phyloP scores from a whole-genome alignment of 2,888 invertebrate genomes.

The Clitarchus hookeri region DNA sequence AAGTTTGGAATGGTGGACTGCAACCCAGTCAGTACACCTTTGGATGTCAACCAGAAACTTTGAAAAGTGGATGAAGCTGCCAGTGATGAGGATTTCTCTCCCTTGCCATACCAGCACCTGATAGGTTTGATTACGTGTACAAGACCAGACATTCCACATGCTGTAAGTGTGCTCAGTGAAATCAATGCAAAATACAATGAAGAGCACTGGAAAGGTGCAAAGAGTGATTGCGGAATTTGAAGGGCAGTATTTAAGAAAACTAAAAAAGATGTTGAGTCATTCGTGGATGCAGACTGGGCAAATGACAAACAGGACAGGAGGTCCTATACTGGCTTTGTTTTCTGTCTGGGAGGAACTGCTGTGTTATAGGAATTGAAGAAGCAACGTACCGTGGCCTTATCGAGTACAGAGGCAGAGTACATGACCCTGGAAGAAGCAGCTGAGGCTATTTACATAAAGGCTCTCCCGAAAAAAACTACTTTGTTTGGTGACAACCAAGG shows the following conservation, averaged over 20 bases:
- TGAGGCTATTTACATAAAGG: not conserved
- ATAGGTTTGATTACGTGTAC: not conserved
- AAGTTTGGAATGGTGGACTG: conserved; percentile 23
- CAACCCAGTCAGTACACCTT: not conserved
- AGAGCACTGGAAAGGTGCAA: conserved; percentile 1
- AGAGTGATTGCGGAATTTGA: not conserved
- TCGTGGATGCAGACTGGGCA: not conserved
- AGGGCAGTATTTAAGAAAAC: not conserved
- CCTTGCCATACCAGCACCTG: not conserved
- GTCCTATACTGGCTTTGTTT: conserved; percentile 11
- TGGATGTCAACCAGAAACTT: conserved; percentile 16
- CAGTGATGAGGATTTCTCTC: not conserved
- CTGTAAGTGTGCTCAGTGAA: not conserved
- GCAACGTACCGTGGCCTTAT: not conserved
- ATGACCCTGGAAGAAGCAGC: not conserved
- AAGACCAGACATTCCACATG: not conserved
- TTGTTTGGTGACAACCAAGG: not conserved
- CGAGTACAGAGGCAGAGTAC: not conserved
- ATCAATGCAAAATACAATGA: not conserved
- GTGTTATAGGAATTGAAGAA: conserved; percentile 10
- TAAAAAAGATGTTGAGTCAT: not conserved
- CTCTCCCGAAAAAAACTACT: not conserved
- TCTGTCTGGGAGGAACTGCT: not conserved
- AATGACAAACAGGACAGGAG: not conserved
- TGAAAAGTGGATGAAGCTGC: not conserved